Base-by-base conservation (phyloP, 2,113 vertebrate genomes). In the Synchiropus splendidus region DNA sequence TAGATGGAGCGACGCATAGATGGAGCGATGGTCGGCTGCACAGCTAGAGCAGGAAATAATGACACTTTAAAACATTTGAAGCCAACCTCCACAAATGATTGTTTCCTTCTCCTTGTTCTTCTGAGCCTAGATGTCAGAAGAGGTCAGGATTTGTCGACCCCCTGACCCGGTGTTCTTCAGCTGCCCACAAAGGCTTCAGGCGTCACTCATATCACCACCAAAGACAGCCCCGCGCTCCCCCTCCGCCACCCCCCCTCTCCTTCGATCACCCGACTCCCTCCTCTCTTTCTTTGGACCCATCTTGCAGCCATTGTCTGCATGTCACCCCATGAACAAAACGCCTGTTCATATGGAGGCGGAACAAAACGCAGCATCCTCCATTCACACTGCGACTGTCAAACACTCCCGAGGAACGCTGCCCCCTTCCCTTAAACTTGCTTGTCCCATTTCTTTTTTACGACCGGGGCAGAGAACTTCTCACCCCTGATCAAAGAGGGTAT, bases 401-500 rank as follows among this genome's bases (percentile, higher is more conserved):
- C 60, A 13, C 51, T 61, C 52, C 21, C 4, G 54, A 42, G 64
- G 56, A 73, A 54, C 51, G n/a, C 63, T 51, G 58, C 54, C 62
- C 51, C 39, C 48, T 39, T 43, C 54, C 51, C 38, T 38, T 42
- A 45, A 45, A 56, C 43, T 39, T 2, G 52, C 6, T 54, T 45
- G 58, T 64, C 58, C 54, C 16, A 1, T 47, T 57, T 33, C 16
- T 35, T 39, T 45, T 18, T 18, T 36, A 42, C 36, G 39, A 45
- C 45, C 12, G 12, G 44, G 53, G 57, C 47, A 67, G 54, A 61
- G 69, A 61, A 67, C 75, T 71, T 67, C 61, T 71, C 71, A 68
- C 69, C 63, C 54, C 53, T n/a, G 63, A 75, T 80, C 71, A 78
- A 80, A 80, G 70, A 46, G 70, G 48, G 42, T 69, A 78, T 76